Evolutionary conservation across 1,140 invertebrate genomes (phyloP), one percentile per base, ranked within the genome.

Genomic region (Ceratina australensis): DNA sequence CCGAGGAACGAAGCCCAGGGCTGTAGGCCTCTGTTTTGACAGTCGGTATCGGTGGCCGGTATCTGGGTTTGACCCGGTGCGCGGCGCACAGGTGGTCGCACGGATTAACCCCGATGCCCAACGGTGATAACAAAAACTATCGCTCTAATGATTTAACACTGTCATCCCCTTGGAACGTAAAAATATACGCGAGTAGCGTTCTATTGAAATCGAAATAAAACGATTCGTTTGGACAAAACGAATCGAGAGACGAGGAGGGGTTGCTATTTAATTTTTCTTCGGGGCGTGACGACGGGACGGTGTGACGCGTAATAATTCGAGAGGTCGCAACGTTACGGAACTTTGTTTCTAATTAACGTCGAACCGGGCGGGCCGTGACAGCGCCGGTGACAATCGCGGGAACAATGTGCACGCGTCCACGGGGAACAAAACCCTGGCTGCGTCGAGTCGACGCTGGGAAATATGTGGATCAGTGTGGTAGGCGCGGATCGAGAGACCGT

Each of bases 31-130:
- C 42, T 82, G 68, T 84, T 67, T 83, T 67, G 73, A 80, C 82
- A 73, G 78, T 57, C 78, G 54, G 78, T 80, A 83, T 83, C 72
- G 82, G 82, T 80, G 83, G 82, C 77, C 72, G 64, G 73, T 64
- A 71, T 77, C 69, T 2, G 33, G 83, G 49, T n/a, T 72, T 80
- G 83, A 84, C 68, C 72, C 68, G 54, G 24, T 18, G 78, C 49
- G 56, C 24, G 59, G 56, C 77, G 61, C 71, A 79, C 68, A 66
- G 68, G 33, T 79, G 78, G 61, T 77, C 68, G 52, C 4, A 65
- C 50, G 59, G 72, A 84, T 84, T 77, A 80, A 33, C 54, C 56
- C 72, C 57, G 52, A 60, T 60, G 69, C 78, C 54, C 66, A n/a
- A 69, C 59, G 59, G 56, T 72, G 72, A 76, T 54, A 63, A 82